Base-by-base conservation (phyloP, 1,140 invertebrate species). In the Cydia amplana region DNA sequence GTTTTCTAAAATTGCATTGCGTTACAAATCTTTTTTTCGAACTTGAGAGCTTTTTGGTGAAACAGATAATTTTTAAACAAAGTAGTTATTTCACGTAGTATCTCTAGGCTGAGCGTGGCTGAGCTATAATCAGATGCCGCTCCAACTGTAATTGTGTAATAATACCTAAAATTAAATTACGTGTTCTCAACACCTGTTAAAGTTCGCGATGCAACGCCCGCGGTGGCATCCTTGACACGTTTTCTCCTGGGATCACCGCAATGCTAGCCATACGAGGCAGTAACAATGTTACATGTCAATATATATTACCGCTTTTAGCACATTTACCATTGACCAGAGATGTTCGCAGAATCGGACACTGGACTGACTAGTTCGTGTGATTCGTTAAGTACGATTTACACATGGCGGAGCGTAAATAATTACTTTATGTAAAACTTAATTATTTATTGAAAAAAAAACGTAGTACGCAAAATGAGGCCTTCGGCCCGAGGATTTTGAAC, bases 221-320 rank as follows among this genome's bases (percentile, higher is more conserved):
- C 75, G 75, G 75, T 72, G 72, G 74, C 75, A 77, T 65, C 85
- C 85, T 87, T 87, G 84, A 87, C 84, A 85, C 82, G 76, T 83
- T 82, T 81, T 60, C 64, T 32, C 74, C 64, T 72, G 75, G 73
- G 79, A 75, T 70, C 76, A 73, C 63, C 76, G 75, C 76, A 74
- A 60, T 65, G 72, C 75, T 23, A 55, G 5, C 51, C 51, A n/a
- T 60, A 60, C 18, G 20, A 60, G 55, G 18, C 55, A 20, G 55
- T 12, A 23, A 51, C n/a, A 60, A 60, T 60, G 55, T n/a, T 9
- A 60, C 55, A 23, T 23, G 55, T 60, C 55, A 9, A 20, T 60
- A 60, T 60, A 60, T 60, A 12, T 60, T 60, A 60, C 55, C 20
- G 16, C 55, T 60, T 60, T 60, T 60, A 60, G 55, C 20, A 60